A percentile compares a stretch with the other conserved stretches of the same genome.
phyloP scores from a whole-genome alignment of 2,888 invertebrate genomes.

The Melanchra persicariae region DNA sequence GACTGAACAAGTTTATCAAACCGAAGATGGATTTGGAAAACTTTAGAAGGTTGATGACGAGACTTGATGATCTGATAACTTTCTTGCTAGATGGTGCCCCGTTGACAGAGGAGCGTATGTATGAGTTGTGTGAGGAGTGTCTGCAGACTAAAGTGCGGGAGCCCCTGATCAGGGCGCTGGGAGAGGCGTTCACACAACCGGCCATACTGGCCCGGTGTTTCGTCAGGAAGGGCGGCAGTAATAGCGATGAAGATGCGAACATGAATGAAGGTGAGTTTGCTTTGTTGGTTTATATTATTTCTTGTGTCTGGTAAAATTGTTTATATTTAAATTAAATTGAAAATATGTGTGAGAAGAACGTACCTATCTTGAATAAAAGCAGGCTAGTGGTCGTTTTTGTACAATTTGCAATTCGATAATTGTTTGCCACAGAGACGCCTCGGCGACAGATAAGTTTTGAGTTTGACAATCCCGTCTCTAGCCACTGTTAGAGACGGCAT shows the following conservation, averaged over 20 bases:
- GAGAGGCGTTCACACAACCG: conserved; percentile 93
- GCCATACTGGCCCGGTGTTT: conserved; percentile 93
- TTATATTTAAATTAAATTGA: no score
- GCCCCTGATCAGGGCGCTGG: conserved; percentile 93
- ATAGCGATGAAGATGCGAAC: conserved; percentile 65
- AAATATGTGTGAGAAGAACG: no score
- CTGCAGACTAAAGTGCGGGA: conserved; percentile 93
- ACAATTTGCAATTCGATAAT: no score
- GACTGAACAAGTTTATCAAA: neutral
- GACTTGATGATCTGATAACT: conserved; percentile 74
- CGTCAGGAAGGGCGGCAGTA: conserved; percentile 83
- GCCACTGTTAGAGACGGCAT: no score
- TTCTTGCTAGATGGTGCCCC: conserved; percentile 83
- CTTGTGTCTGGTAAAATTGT: neutral
- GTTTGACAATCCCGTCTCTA: no score
- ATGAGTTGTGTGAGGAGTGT: conserved; percentile 94
- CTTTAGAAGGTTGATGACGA: conserved; percentile 65
- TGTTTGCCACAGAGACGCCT: no score
- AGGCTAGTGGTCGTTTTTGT: no score
- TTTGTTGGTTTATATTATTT: neutral
- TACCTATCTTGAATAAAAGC: no score
- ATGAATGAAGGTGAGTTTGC: conserved; percentile 77
- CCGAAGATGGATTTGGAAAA: conserved; percentile 52
- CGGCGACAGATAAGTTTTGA: no score
- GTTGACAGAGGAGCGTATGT: conserved; percentile 94